Conservation (phyloP, 2,888 invertebrate genomes). For the Prosapia bicincta region DNA sequence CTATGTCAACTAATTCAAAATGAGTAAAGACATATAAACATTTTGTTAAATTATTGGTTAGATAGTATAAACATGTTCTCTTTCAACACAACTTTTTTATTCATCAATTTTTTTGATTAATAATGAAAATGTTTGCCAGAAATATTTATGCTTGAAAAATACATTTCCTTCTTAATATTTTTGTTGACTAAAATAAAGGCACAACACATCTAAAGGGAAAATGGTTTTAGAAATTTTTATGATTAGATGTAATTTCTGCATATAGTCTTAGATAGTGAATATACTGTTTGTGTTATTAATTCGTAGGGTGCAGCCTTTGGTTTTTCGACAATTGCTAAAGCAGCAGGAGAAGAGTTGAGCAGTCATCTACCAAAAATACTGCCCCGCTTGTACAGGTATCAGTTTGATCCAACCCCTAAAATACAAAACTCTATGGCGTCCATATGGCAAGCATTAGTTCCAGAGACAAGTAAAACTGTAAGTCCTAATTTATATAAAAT, state of each 20-base stretch:
- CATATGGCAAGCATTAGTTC: conserved; percentile 90
- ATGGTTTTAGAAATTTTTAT: neutral
- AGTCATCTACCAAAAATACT: conserved; percentile 76
- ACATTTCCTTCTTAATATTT: too few species aligned
- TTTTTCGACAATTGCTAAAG: conserved; percentile 79
- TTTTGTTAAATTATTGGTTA: too few species aligned
- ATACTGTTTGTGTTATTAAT: conserved; percentile 5
- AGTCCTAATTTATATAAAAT: too few species aligned
- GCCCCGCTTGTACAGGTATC: conserved; percentile 60
- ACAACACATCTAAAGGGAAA: conserved; percentile 6
- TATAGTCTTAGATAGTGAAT: neutral
- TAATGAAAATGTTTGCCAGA: too few species aligned
- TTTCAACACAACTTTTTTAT: too few species aligned
- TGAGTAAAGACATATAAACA: too few species aligned
- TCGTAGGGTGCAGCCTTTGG: conserved; percentile 84
- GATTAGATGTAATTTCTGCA: neutral
- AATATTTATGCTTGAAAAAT: too few species aligned
- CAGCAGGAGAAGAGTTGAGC: conserved; percentile 78
- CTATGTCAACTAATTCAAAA: too few species aligned
- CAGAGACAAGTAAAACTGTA: conserved; percentile 79
- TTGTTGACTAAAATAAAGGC: conserved; percentile 9
- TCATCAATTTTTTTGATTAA: too few species aligned
- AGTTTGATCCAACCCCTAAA: conserved; percentile 90
- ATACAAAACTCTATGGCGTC: conserved; percentile 91
- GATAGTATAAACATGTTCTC: too few species aligned